Percentiles rank a stretch among this genome's conserved stretches.
phyloP scores from a whole-genome alignment of 2,797 vertebrate species.

The Intellagama lesueurii region DNA sequence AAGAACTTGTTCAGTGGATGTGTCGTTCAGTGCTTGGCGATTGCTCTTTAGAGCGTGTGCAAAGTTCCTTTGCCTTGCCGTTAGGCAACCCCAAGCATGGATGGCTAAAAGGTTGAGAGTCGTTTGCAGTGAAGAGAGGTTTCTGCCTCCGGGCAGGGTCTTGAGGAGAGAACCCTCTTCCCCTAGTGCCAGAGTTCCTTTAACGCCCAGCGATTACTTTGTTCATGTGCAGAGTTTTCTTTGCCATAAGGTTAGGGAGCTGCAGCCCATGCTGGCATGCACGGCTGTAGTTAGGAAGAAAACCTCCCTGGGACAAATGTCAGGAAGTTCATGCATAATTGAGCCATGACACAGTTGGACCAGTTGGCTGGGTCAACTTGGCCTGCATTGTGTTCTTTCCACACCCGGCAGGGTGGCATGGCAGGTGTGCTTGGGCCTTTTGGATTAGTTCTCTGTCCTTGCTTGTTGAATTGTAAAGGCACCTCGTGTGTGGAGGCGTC shows the following conservation, averaged over 20 bases:
- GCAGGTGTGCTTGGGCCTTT: not conserved
- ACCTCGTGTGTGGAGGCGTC: not conserved
- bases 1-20: no score
- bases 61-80: conserved; percentile 3
- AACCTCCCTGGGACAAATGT: not conserved
- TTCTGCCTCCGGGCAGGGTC: no score
- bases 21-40: not conserved
- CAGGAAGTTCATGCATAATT: not conserved
- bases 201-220: no score
- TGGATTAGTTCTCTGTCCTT: not conserved
- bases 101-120: not conserved
- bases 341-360: not conserved
- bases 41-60: not conserved
- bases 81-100: not conserved
- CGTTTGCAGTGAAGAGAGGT: no score
- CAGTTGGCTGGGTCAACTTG: not conserved
- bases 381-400: not conserved
- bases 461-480: not conserved
- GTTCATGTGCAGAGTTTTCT: no score
- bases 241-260: no score
- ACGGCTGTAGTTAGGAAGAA: not conserved
- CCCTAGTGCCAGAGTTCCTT: no score
- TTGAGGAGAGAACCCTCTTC: no score
- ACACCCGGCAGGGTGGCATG: not conserved
- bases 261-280: not conserved